Base-by-base conservation (phyloP, 2,113 vertebrate genomes). In the Hepsetus odoe region DNA sequence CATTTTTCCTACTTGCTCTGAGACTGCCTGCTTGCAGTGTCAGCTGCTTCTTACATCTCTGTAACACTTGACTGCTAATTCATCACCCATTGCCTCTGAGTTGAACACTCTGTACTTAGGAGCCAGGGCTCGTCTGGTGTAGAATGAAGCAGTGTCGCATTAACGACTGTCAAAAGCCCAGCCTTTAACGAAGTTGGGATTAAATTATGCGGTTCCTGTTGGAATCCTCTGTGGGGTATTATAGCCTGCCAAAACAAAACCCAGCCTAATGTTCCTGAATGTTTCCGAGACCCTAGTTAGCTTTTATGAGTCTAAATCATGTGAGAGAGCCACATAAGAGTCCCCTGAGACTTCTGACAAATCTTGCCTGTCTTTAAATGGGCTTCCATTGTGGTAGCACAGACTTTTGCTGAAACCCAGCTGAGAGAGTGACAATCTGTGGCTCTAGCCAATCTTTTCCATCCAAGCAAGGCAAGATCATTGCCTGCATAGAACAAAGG, bases 21-120 rank as follows among this genome's bases (percentile, higher is more conserved):
- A 55, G 53, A 40, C 35, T 56, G 40, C 55, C 28, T 71, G 35
- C 28, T 69, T 22, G 59, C 42, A 24, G 22, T 71, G 33, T 78
- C 49, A 74, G 72, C 59, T 64, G 55, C 64, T 38, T 71, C 22
- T 76, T 12, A 65, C 32, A 51, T 46, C 49, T 76, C 66, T 35
- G 20, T 69, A 46, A 46, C 28, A 30, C 68, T 80, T 66, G 22
- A 42, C 40, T 30, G 40, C 62, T 78, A 51, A 81, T 84, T 81
- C 56, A 46, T 78, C 67, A 79, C 66, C 28, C 58, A 66, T 68
- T 40, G 65, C 24, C n/a, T 74, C 30, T 5, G 16, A 42, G 58
- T 56, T 58, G 28, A 51, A 70, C 44, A 32, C 22, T 18, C 6
- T 28, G 13, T 28, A 18, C 33, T 33, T 59, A 38, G 16, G 40